Percentiles rank a stretch among this genome's conserved stretches.
Conservation (phyloP, 2,797 vertebrate species). For the Sebastes vulpes region DNA sequence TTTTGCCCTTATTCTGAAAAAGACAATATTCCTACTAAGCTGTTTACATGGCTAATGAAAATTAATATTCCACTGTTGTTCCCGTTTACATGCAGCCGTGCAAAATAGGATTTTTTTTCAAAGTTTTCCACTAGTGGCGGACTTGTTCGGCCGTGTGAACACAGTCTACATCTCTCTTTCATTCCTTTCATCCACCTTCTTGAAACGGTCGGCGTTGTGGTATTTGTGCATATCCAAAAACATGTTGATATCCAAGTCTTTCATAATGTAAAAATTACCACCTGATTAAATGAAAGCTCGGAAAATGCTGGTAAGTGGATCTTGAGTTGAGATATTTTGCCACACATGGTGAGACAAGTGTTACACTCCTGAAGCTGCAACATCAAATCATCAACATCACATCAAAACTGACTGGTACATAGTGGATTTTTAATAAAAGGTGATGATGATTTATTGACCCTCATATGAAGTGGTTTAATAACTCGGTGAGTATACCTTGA, state of each 20-base stretch:
- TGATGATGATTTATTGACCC: neutral
- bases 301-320: neutral
- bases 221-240: no score
- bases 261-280: no score
- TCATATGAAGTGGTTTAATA: neutral
- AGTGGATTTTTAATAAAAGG: conserved; percentile 12
- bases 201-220: no score
- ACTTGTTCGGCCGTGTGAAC: no score
- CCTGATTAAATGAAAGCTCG: neutral
- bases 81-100: no score
- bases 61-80: no score
- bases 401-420: neutral
- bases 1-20: neutral
- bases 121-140: no score
- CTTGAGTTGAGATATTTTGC: neutral
- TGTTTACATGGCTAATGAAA: no score
- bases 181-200: no score
- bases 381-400: neutral
- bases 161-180: no score
- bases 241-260: no score
- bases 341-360: neutral
- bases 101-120: no score
- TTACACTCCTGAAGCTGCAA: neutral
- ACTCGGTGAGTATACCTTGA: neutral
- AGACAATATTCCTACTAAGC: neutral